A percentile compares a stretch with the other conserved stretches of the same genome.
Conservation (phyloP, 2,888 invertebrate species). For the Platycnemis pennipes region DNA sequence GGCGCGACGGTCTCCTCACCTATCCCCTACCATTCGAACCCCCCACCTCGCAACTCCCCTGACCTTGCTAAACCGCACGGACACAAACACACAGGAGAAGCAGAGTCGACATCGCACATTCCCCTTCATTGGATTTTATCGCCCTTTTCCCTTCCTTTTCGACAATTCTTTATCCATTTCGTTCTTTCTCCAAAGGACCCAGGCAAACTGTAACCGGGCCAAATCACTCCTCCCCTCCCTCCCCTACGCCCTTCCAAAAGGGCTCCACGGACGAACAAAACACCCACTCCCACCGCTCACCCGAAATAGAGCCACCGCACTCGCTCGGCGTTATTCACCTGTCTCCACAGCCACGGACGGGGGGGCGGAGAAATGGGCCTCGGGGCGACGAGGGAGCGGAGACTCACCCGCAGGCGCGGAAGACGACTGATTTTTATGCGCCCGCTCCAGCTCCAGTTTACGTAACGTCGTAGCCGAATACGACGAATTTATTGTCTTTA, state of each 20-base stretch:
- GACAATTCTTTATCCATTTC: constrained; percentile 36
- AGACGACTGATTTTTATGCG: neutral
- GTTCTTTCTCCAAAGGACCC: constrained; percentile 38
- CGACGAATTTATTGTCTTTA: neutral
- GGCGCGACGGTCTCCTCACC: neutral
- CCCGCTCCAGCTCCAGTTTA: constrained; percentile 21
- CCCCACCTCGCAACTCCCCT: neutral
- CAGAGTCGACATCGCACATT: neutral
- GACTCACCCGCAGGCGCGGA: no score
- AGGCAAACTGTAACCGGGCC: constrained; percentile 62
- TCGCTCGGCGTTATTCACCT: constrained; percentile 64
- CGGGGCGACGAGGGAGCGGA: neutral
- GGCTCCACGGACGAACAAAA: constrained; percentile 54
- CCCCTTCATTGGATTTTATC: constrained; percentile 48
- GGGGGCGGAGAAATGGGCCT: neutral
- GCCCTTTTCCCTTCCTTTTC: neutral
- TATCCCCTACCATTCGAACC: neutral
- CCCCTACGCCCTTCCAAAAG: neutral
- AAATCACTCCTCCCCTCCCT: neutral
- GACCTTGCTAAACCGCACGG: neutral
- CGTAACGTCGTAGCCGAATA: neutral
- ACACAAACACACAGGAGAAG: neutral
- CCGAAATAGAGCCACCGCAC: constrained; percentile 57
- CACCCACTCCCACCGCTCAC: constrained; percentile 36
- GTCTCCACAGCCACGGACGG: constrained; percentile 25